Evolutionary conservation across 2,888 invertebrate species (phyloP).

Genomic region (Polydrusus pterygomalis): DNA sequence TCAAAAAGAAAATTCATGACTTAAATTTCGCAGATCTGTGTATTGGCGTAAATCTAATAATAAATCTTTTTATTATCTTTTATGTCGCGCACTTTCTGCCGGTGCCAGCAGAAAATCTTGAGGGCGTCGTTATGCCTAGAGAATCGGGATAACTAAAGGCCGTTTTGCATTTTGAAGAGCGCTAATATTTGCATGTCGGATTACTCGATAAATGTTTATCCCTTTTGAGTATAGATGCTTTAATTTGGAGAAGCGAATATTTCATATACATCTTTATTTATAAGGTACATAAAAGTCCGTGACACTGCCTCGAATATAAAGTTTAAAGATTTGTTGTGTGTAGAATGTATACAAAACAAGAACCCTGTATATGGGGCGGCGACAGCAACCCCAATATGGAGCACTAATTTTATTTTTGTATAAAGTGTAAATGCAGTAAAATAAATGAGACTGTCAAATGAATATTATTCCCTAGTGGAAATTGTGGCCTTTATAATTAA

Average conservation of each 20-base stretch:
- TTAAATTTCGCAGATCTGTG: no score
- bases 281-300: constrained; percentile 36
- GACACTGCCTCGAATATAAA: constrained; percentile 12
- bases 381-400: no score
- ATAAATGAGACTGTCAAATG: no score
- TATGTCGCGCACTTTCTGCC: background rate
- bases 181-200: constrained; percentile 13
- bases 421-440: no score
- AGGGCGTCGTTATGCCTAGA: background rate
- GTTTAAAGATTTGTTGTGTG: constrained; percentile 3
- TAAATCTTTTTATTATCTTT: no score
- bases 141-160: background rate
- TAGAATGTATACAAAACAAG: background rate
- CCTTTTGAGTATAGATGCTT: constrained; percentile 4
- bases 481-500: no score
- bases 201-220: constrained; percentile 12
- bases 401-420: no score
- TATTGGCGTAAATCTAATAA: no score
- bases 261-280: constrained; percentile 10
- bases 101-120: background rate
- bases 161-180: background rate
- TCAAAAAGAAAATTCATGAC: no score
- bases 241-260: background rate
- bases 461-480: no score
- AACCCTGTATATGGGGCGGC: background rate